These are phyloP conservation scores for Oncorhynchus nerka DNA, from an alignment of 2,113 vertebrate genomes.

Conservation along the genomic window DNA sequence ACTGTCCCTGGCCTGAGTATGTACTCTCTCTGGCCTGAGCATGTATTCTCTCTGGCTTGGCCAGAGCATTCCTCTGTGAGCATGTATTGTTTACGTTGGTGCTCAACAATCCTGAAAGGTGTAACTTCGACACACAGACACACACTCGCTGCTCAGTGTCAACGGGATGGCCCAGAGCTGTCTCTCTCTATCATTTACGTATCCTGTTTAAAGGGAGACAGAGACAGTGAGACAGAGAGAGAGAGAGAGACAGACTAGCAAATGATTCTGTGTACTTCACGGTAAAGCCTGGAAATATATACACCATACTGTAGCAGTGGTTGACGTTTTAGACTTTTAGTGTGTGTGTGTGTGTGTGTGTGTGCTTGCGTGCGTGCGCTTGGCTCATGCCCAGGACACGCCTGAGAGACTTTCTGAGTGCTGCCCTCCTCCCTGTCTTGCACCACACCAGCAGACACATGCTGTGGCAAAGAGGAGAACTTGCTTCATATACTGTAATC, in stretches of 20 bases:
- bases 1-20: no score
- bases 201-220: slow-evolving; percentile 17
- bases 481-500: no score
- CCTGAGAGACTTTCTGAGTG: slow-evolving; percentile 17
- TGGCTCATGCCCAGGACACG: slow-evolving; percentile 6
- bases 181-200: slow-evolving; percentile 20
- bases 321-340: not conserved
- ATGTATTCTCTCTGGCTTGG: no score
- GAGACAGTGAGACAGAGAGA: not conserved
- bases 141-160: slow-evolving; percentile 49
- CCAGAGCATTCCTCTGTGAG: slow-evolving; percentile 13
- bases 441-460: not conserved
- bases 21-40: no score
- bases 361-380: not conserved
- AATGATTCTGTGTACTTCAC: not conserved
- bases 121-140: slow-evolving; percentile 10
- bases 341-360: not conserved
- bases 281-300: not conserved
- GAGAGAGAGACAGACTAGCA: no score
- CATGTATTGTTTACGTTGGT: slow-evolving; percentile 46
- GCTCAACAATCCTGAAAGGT: slow-evolving; percentile 6
- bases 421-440: not conserved
- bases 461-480: no score
- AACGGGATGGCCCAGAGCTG: not conserved
- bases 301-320: not conserved